These are phyloP conservation scores for Drosophila cyrtoloma DNA, from an alignment of 2,888 invertebrate genomes.

Conservation along the genomic window DNA sequence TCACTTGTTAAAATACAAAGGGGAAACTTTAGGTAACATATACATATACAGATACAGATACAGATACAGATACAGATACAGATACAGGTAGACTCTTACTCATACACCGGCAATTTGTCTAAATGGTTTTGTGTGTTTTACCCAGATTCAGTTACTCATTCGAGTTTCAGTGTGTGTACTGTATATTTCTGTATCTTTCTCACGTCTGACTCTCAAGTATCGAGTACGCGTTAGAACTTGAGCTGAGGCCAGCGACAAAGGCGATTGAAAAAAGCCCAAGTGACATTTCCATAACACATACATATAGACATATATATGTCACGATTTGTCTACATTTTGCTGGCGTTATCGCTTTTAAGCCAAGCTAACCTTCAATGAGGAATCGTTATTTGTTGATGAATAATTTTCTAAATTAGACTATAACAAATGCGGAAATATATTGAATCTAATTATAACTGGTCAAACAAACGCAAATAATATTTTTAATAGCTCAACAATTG, in stretches of 20 bases:
- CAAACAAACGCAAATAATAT: background rate
- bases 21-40: slow-evolving; percentile 39
- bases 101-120: slow-evolving; percentile 1
- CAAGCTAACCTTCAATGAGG: background rate
- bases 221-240: slow-evolving; percentile 41
- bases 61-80: slow-evolving; percentile 7
- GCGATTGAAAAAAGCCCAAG: slow-evolving; percentile 2
- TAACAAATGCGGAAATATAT: background rate
- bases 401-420: background rate
- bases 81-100: background rate
- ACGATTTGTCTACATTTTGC: background rate
- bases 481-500: background rate
- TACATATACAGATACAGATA: slow-evolving; percentile 2
- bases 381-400: background rate
- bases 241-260: background rate
- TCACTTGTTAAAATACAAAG: slow-evolving; percentile 52
- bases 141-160: slow-evolving; percentile 47
- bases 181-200: slow-evolving; percentile 18
- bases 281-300: background rate
- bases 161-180: background rate
- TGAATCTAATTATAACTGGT: background rate
- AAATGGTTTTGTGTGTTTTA: slow-evolving; percentile 38
- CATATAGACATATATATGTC: background rate
- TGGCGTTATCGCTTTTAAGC: background rate
- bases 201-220: slow-evolving; percentile 28